Percentiles rank a stretch among this genome's conserved stretches.
Evolutionary conservation across 2,113 vertebrate species (phyloP).

Genomic region (Ameiurus melas): DNA sequence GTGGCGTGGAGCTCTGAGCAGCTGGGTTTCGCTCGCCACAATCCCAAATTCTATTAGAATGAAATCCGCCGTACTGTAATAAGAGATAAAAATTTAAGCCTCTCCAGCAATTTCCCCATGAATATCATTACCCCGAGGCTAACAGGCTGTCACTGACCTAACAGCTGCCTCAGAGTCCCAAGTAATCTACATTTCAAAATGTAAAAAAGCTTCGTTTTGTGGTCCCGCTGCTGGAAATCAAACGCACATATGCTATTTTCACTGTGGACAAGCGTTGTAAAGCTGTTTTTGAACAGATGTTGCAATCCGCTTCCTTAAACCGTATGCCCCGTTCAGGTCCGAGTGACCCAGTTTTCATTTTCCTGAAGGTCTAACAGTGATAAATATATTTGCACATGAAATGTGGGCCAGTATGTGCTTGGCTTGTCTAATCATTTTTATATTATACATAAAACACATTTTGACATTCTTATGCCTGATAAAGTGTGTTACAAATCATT

Average conservation of each 20-base stretch:
- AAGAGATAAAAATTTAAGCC: constrained; percentile 51
- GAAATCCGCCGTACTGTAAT: constrained; percentile 48
- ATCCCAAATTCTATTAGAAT: constrained; percentile 50
- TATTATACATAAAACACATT: neutral
- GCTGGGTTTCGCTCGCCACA: constrained; percentile 31
- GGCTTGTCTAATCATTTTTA: neutral
- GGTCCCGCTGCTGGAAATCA: constrained; percentile 4
- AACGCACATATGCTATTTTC: constrained; percentile 15
- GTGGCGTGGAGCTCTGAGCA: neutral
- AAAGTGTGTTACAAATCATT: neutral
- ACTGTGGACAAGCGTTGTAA: constrained; percentile 7
- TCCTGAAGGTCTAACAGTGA: neutral
- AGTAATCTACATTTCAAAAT: constrained; percentile 49
- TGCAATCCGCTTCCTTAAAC: neutral
- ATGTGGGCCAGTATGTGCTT: neutral
- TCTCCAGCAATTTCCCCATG: constrained; percentile 48
- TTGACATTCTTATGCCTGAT: neutral
- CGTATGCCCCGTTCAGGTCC: neutral
- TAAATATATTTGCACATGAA: neutral
- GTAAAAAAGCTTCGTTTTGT: neutral
- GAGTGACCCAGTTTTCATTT: constrained; percentile 6
- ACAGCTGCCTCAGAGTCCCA: constrained; percentile 36
- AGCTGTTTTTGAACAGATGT: constrained; percentile 33
- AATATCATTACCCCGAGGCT: constrained; percentile 49
- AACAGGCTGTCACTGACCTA: constrained; percentile 38